Percentiles rank a stretch among this genome's conserved stretches.
These are phyloP conservation scores for Megalops cyprinoides DNA, from an alignment of 2,797 vertebrate species.

Conservation along the genomic window DNA sequence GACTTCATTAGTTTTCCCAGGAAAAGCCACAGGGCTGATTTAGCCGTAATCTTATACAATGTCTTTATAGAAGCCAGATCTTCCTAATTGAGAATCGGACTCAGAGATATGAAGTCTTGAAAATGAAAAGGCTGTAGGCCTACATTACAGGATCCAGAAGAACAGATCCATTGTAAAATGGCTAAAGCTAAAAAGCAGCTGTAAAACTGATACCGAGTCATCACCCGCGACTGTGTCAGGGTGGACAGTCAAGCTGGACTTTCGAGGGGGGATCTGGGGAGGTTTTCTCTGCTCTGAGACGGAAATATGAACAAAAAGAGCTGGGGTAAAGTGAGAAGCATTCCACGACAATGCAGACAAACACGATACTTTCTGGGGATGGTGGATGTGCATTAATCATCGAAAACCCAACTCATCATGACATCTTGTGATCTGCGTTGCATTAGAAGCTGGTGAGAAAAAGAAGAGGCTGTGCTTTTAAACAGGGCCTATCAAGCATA, in stretches of 20 bases:
- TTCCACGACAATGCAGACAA: constrained; percentile 6
- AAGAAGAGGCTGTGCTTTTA: background rate
- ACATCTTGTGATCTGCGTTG: constrained; percentile 5
- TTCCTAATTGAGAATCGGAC: constrained; percentile 53
- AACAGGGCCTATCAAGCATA: background rate
- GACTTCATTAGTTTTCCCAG: constrained; percentile 84
- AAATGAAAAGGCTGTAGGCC: constrained; percentile 55
- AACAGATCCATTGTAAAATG: constrained; percentile 42
- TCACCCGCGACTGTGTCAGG: background rate
- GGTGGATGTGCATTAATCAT: constrained; percentile 18
- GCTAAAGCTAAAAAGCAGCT: constrained; percentile 6
- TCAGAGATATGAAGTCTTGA: constrained; percentile 53
- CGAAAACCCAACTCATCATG: background rate
- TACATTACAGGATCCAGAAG: constrained; percentile 42
- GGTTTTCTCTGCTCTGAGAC: background rate
- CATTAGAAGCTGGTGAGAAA: constrained; percentile 2
- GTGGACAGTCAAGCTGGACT: constrained; percentile 11
- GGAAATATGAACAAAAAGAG: constrained; percentile 15
- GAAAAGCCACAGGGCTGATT: constrained; percentile 78
- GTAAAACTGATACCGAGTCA: background rate
- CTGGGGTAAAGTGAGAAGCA: background rate
- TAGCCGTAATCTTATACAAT: constrained; percentile 79
- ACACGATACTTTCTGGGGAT: constrained; percentile 2
- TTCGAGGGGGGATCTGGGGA: no score
- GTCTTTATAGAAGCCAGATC: constrained; percentile 82